Conservation (phyloP, 35 echinoderm and acorn worm species). For the Holothuria glaberrima region DNA sequence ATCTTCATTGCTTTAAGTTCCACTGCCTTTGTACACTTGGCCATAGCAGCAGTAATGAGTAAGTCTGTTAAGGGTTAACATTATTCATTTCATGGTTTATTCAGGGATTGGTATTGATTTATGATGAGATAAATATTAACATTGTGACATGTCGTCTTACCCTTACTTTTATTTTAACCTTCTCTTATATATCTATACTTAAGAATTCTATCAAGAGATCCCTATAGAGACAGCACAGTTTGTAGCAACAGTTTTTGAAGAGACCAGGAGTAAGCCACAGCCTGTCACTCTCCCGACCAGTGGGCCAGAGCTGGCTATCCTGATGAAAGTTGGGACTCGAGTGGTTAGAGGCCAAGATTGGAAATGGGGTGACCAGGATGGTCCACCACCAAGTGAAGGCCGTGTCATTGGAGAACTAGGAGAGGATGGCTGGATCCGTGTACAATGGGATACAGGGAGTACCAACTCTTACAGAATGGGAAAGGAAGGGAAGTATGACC, state of each 20-base stretch:
- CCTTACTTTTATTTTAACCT: too few relatives aligned
- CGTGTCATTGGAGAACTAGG: slow-evolving; percentile 96
- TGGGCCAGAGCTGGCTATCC: slow-evolving; percentile 85
- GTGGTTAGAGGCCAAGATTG: slow-evolving; percentile 98
- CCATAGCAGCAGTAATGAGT: too few relatives aligned
- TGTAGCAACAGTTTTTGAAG: slow-evolving; percentile 89
- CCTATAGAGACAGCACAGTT: slow-evolving; percentile 5
- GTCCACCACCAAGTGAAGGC: slow-evolving; percentile 98
- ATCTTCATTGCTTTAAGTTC: too few relatives aligned
- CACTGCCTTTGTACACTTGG: too few relatives aligned
- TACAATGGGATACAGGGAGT: slow-evolving; percentile 98
- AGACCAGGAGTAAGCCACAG: slow-evolving; percentile 76
- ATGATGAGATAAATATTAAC: too few relatives aligned
- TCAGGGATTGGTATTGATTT: too few relatives aligned
- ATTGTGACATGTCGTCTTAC: too few relatives aligned
- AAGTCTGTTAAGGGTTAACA: too few relatives aligned
- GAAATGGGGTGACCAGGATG: slow-evolving; percentile 99
- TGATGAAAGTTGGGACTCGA: slow-evolving; percentile 99
- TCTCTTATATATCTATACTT: too few relatives aligned
- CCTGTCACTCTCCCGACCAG: slow-evolving; percentile 84
- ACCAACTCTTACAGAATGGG: slow-evolving; percentile 99
- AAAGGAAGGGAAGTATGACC: slow-evolving; percentile 97
- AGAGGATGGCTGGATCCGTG: slow-evolving; percentile 99
- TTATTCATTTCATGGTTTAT: too few relatives aligned
- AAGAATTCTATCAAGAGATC: slow-evolving; percentile 30